Conservation (phyloP, 2,888 invertebrate genomes). For the Plemyria rubiginata region DNA sequence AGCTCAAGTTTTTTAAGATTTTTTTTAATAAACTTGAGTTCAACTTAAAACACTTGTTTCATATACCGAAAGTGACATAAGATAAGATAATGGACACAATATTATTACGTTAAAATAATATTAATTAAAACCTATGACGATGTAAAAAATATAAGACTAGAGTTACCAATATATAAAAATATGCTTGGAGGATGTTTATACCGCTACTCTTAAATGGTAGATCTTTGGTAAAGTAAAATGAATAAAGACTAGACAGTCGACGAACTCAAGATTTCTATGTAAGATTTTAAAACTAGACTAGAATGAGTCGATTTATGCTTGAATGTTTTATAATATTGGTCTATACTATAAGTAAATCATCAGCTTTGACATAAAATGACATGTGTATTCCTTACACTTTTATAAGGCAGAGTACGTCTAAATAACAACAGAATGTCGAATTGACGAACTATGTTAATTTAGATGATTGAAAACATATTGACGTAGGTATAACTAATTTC, state of each 20-base stretch:
- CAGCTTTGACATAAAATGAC: slow-evolving; percentile 3
- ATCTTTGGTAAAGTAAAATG: neutral
- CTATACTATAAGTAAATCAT: neutral
- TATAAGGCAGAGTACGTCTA: neutral
- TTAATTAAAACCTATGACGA: neutral
- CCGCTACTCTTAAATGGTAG: neutral
- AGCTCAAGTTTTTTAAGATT: neutral
- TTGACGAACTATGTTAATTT: neutral
- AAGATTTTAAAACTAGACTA: too few species aligned
- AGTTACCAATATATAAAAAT: neutral
- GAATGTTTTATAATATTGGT: neutral
- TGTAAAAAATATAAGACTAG: neutral
- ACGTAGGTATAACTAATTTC: slow-evolving; percentile 4
- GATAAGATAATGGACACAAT: neutral
- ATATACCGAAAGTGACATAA: neutral
- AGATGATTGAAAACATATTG: neutral
- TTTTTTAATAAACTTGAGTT: neutral
- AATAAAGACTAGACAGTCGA: neutral
- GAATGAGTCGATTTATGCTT: neutral
- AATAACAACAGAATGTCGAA: neutral
- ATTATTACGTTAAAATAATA: neutral
- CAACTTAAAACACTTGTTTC: neutral
- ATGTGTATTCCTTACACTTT: neutral
- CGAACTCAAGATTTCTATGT: neutral
- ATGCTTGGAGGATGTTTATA: neutral